Conservation (phyloP, 2,888 invertebrate genomes). For the Galeruca laticollis region DNA sequence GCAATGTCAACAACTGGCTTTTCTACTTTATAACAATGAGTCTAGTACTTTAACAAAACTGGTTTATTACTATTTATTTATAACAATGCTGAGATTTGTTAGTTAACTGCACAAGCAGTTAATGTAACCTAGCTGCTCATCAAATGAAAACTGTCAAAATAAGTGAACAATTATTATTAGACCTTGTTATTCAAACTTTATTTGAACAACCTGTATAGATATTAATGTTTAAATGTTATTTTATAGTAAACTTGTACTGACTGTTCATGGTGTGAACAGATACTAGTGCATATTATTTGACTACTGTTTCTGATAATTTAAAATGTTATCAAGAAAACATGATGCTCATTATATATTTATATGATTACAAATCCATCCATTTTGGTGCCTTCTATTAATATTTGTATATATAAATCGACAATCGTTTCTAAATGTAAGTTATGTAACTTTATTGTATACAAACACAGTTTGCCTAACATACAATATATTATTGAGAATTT, state of each 20-base stretch:
- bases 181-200: constrained; percentile 1
- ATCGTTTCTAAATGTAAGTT: constrained; percentile 53
- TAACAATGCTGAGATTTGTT: not conserved
- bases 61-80: not conserved
- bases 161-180: not conserved
- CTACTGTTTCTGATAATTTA: constrained; percentile 56
- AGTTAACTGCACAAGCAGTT: not conserved
- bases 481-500: constrained; percentile 11
- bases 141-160: not conserved
- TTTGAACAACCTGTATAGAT: constrained; percentile 21
- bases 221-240: constrained; percentile 48
- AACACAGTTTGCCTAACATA: constrained; percentile 16
- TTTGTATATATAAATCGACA: constrained; percentile 60
- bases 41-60: not conserved
- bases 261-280: constrained; percentile 51
- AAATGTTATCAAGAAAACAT: constrained; percentile 56
- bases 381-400: constrained; percentile 64
- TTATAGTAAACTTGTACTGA: constrained; percentile 48
- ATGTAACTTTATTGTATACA: constrained; percentile 45
- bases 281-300: constrained; percentile 44
- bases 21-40: not conserved
- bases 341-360: constrained; percentile 59
- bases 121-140: not conserved
- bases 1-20: not conserved
- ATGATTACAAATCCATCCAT: constrained; percentile 65